A percentile compares a stretch with the other conserved stretches of the same genome.
Conservation (phyloP, 2,888 invertebrate genomes). For the Eristalinus sepulchralis region DNA sequence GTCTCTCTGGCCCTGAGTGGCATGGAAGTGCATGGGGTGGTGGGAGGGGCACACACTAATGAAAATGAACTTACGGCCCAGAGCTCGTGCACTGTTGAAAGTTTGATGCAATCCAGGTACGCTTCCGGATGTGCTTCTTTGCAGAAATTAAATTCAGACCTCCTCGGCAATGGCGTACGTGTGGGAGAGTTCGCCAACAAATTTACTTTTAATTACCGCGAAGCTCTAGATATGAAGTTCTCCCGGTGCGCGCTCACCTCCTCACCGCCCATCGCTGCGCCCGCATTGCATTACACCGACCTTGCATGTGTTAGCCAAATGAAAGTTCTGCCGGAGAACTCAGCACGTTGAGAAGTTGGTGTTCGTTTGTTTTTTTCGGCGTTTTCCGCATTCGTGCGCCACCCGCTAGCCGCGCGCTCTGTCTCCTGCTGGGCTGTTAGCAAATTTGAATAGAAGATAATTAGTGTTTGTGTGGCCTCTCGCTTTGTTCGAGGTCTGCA, state of each 20-base stretch:
- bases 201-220: constrained; percentile 66
- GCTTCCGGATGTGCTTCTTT: constrained; percentile 9
- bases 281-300: background rate
- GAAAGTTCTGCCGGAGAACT: background rate
- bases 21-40: background rate
- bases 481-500: constrained; percentile 30
- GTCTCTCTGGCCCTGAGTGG: background rate
- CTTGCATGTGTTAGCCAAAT: background rate
- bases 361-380: background rate
- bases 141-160: constrained; percentile 11
- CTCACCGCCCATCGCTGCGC: background rate
- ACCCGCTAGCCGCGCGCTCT: background rate
- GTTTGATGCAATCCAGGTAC: constrained; percentile 26
- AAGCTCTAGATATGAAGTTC: constrained; percentile 65
- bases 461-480: constrained; percentile 65
- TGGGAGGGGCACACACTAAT: background rate
- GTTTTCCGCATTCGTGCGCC: background rate
- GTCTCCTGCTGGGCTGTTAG: constrained; percentile 16
- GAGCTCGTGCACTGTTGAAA: constrained; percentile 13
- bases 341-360: background rate
- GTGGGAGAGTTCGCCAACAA: constrained; percentile 54
- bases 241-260: constrained; percentile 1
- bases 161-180: background rate
- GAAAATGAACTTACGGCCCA: constrained; percentile 5
- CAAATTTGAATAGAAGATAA: constrained; percentile 69